Evolutionary conservation across 1,140 invertebrate species (phyloP), one percentile per base, ranked within the genome.

Genomic region (Riptortus pedestris): DNA sequence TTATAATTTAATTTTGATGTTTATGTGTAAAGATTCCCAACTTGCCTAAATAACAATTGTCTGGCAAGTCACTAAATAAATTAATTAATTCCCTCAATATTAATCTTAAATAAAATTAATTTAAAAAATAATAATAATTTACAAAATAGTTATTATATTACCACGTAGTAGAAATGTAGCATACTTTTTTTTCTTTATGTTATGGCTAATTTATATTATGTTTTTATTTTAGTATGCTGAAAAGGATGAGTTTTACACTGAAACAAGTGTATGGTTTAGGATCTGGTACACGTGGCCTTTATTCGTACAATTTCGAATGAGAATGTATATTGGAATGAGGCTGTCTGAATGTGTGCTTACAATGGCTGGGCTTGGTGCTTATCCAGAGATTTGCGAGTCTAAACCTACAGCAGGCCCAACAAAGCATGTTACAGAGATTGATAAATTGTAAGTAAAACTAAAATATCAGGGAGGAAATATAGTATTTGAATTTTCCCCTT

Each of bases 311-410:
- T 96, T 96, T 74, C 83, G 93, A 7, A 86, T 90, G 74, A 80
- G 94, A 62, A 85, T 98, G 58, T 97, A 94, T 71, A 83, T 85
- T 24, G 94, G 91, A 0, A 88, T 96, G 80, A 83, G 87, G 1
- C 72, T 97, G 18, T 88, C 93, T 0, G 93, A 97, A 74, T 90
- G 88, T 73, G 86, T 90, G n/a, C 96, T 92, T 72, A 90, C 91
- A 18, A 86, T 88, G 73, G 85, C 88, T 20, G 92, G 91, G 0
- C 76, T 97, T 2, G 95, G 95, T 9, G 90, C 88, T 2, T 98
- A 97, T 77, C 95, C 94, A 0, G 77, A 77, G 0, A 75, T 77
- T 16, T 80, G 83, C 1, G 79, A 84, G 60, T 80, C 89, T 16
- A 80, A 80, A 68, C 80, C 88, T 67, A 93, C 94, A 4, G 76